Base-by-base conservation (phyloP, 2,113 vertebrate genomes). In the Nesoenas mayeri region DNA sequence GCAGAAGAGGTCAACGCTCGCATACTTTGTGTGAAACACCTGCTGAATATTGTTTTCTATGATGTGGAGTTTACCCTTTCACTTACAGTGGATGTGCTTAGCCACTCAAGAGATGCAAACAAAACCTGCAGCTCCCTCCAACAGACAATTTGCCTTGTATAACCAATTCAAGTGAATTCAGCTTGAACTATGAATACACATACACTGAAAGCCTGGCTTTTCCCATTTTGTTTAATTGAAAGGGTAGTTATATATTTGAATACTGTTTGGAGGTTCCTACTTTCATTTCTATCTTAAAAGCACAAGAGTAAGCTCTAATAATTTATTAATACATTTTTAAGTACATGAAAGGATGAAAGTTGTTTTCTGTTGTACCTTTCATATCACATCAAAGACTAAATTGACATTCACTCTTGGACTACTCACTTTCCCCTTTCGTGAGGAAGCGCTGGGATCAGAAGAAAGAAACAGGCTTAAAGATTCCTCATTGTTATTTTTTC, bases 31-130 rank as follows among this genome's bases (percentile, higher is more conserved):
- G 54, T 80, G n/a, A 91, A 95, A 88, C 79, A 93, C 82, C 79
- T 96, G 88, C 62, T 88, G 67, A 88, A 70, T 83, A 71, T 38
- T 66, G 61, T 85, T 88, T 80, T 88, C 58, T 70, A 14, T n/a
- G 71, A 75, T 67, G 60, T 88, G 50, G 14, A 89, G 74, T 85
- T 93, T 64, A 91, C 34, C 12, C 29, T 85, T 79, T n/a, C 3
- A 2, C 66, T 90, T 85, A 57, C 40, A 77, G 58, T 53, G 50
- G 36, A 79, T 75, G 34, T 70, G 40, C 48, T 67, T 73, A 89
- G 80, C 20, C 1, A 1, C 57, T 71, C 44, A 53, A 53, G 61
- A 84, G 60, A 64, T 47, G 51, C 72, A 91, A 91, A 44, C 36
- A 86, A 81, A 89, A 95, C 60, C 80, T 74, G 47, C 56, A 89